Evolutionary conservation across 1,140 invertebrate species (phyloP), one percentile per base, ranked within the genome.

Genomic region (Steinernema khuongi): DNA sequence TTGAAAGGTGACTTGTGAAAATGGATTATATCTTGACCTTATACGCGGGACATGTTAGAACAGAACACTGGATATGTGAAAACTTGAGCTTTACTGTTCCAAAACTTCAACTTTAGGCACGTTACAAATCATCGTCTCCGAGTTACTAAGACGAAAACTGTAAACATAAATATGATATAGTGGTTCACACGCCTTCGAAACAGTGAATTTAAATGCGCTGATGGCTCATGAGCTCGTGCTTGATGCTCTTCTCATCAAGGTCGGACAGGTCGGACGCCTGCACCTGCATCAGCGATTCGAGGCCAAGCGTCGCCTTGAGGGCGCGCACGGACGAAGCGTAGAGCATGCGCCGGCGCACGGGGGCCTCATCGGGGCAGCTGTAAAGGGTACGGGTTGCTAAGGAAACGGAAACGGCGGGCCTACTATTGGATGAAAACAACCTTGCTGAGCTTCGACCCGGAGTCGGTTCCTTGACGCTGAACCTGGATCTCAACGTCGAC

Each of bases 261-360:
- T 84, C 83, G 7, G 83, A 85, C 43, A 84, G 76, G 60, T 84
- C 83, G 2, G 83, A 82, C 2, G 83, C 83, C 71, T 84, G 83
- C 1, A 84, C 81, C 50, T 83, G 83, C 76, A 83, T 83, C 71
- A 84, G 78, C n/a, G 79, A 81, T 67, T 84, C 84, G 50, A 84
- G 67, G n/a, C 83, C 83, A 22, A 84, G 78, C 1, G 83, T 81
- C 1, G 84, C 82, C 67, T 84, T 84, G 29, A 84, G 74, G 18
- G 84, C 83, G 31, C 84, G 77, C 36, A 84, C 83, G 1, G 84
- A 85, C 0, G 84, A 85, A n/a, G 83, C 83, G 82, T 84, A 84
- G 31, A 84, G 79, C 83, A 84, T 84, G 26, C 83, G 84, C 72
- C 80, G 72, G 17, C 84, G 82, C 60, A 84, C 84, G 41, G 83